phyloP scores from a whole-genome alignment of 2,113 vertebrate genomes.

The Ochotona curzoniae region DNA sequence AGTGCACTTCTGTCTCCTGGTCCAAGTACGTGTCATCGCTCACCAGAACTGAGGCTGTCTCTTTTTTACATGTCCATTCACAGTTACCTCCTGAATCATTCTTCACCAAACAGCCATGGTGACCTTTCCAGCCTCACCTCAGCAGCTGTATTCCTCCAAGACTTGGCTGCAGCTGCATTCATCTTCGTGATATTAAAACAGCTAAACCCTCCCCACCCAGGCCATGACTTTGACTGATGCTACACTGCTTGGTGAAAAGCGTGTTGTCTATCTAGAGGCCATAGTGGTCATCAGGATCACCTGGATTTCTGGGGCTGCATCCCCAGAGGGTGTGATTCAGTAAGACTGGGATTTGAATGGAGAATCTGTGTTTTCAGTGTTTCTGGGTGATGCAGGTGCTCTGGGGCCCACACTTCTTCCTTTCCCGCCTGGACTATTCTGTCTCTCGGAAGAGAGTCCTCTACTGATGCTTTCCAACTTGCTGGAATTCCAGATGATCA shows the following conservation, averaged over 20 bases:
- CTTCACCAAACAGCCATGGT: background rate
- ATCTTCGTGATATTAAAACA: background rate
- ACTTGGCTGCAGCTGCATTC: too few species aligned
- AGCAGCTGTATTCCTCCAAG: background rate
- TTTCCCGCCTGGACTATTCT: too few species aligned
- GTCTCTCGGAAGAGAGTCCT: background rate
- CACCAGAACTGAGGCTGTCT: background rate
- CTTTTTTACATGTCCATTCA: background rate
- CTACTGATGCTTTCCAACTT: background rate
- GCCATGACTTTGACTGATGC: background rate
- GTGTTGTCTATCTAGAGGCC: background rate
- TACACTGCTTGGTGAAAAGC: background rate
- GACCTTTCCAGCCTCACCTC: background rate
- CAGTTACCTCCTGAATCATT: background rate
- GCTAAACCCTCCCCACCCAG: accelerated
- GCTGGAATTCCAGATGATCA: background rate
- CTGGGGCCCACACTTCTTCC: background rate
- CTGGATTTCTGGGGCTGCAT: background rate
- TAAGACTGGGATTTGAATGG: background rate
- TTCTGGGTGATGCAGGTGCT: background rate
- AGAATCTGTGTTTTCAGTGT: background rate
- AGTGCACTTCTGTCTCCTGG: background rate
- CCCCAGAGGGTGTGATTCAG: background rate
- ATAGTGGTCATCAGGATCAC: background rate
- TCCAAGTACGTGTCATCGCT: background rate